These are phyloP conservation scores for Cloeon dipterum DNA, from an alignment of 2,888 invertebrate genomes.

Conservation along the genomic window DNA sequence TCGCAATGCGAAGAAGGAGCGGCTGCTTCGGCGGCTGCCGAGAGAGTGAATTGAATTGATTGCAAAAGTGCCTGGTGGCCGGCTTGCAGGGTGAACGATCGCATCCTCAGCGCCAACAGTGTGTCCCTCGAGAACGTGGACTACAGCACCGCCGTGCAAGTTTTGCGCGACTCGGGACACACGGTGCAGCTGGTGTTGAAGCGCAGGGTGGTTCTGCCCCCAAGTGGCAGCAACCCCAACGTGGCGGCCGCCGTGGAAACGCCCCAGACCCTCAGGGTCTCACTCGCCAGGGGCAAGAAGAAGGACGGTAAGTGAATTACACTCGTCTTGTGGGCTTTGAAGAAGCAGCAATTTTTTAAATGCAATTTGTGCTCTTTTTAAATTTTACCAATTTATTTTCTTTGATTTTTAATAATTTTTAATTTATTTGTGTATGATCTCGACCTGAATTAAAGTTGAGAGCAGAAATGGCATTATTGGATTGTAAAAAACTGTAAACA, in stretches of 20 bases:
- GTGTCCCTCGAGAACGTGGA: constrained; percentile 92
- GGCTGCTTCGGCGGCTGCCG: too few relatives aligned
- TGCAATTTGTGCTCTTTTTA: background rate
- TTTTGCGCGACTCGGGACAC: constrained; percentile 72
- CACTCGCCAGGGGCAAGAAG: constrained; percentile 76
- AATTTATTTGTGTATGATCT: background rate
- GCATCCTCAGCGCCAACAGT: constrained; percentile 91
- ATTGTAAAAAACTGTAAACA: background rate
- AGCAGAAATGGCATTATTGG: background rate
- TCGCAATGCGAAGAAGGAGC: constrained; percentile 1
- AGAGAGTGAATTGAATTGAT: too few relatives aligned
- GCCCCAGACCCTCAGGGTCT: constrained; percentile 49
- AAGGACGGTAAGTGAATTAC: constrained; percentile 60
- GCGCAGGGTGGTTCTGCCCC: constrained; percentile 38
- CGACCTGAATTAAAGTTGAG: background rate
- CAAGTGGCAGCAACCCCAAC: constrained; percentile 10
- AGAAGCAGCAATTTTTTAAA: background rate
- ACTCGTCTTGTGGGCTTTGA: background rate
- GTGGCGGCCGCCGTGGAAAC: constrained; percentile 13
- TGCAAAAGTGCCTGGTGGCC: too few relatives aligned
- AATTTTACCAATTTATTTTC: background rate
- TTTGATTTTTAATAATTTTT: background rate
- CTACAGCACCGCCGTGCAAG: constrained; percentile 83
- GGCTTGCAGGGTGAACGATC: constrained; percentile 80
- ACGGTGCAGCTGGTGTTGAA: constrained; percentile 74